These are phyloP conservation scores for Phataginus tricuspis DNA, from an alignment of 2,797 vertebrate genomes.

Conservation along the genomic window DNA sequence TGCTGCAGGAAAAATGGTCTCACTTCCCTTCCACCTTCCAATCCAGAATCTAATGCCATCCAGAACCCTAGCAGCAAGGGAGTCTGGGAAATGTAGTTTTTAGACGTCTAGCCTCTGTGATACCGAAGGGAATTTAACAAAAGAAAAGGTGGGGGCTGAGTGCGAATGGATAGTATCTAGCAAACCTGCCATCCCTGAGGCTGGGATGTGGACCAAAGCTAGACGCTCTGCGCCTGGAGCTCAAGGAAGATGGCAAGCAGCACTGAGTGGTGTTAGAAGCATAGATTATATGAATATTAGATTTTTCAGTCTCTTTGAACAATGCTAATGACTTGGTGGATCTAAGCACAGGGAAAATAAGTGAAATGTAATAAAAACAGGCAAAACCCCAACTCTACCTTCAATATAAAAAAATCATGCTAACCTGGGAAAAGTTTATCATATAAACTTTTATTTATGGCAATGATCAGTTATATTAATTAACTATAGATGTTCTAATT, in stretches of 20 bases:
- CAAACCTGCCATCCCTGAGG: background rate
- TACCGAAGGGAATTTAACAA: background rate
- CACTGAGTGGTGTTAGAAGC: background rate
- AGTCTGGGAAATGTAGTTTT: background rate
- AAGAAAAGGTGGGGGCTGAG: background rate
- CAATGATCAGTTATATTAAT: background rate
- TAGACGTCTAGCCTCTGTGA: background rate
- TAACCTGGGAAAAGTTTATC: background rate
- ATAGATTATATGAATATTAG: background rate
- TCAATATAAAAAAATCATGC: background rate
- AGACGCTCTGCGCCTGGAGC: background rate
- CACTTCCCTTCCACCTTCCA: background rate
- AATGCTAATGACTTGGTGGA: background rate
- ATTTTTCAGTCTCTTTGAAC: background rate
- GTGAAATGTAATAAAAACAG: constrained; percentile 18
- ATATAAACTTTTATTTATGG: background rate
- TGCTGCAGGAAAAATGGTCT: background rate
- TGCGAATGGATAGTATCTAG: background rate
- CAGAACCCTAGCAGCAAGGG: background rate
- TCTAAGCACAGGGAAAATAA: background rate
- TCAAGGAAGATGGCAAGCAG: background rate
- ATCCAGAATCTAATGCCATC: background rate
- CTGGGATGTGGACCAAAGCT: background rate
- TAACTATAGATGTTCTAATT: background rate
- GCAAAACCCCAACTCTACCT: background rate